Percentiles rank a stretch among this genome's conserved stretches.
Evolutionary conservation across 2,113 vertebrate species (phyloP).

Genomic region (Proteles cristata): DNA sequence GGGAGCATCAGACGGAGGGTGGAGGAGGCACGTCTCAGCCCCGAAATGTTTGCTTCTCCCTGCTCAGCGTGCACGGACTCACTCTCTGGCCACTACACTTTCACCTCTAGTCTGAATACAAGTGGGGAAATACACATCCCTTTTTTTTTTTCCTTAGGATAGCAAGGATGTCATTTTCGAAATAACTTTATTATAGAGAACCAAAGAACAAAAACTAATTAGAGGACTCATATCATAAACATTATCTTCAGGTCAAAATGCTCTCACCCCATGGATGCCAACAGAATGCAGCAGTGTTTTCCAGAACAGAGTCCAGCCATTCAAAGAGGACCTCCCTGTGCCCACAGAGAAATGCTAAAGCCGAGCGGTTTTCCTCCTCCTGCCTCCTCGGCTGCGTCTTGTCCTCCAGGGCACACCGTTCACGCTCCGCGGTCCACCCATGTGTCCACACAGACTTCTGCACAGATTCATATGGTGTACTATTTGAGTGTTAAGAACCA

Average conservation of each 20-base stretch:
- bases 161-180: neutral
- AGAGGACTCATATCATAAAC: neutral
- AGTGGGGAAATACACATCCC: neutral
- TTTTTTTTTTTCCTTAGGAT: neutral
- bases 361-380: neutral
- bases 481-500: too few species aligned
- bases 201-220: neutral
- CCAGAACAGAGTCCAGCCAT: neutral
- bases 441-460: fast-evolving
- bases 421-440: fast-evolving
- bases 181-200: neutral
- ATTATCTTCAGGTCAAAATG: neutral
- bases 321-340: fast-evolving
- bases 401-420: too few species aligned
- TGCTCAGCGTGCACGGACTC: too few species aligned
- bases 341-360: neutral
- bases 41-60: too few species aligned
- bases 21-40: fast-evolving
- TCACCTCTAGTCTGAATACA: neutral
- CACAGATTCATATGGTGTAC: neutral
- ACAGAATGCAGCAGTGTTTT: too few species aligned
- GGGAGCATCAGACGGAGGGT: fast-evolving
- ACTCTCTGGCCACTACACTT: neutral
- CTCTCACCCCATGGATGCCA: fast-evolving
- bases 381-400: fast-evolving